Percentiles rank a stretch among this genome's conserved stretches.
phyloP scores from a whole-genome alignment of 1,140 invertebrate genomes.

The Gryon sp. region DNA sequence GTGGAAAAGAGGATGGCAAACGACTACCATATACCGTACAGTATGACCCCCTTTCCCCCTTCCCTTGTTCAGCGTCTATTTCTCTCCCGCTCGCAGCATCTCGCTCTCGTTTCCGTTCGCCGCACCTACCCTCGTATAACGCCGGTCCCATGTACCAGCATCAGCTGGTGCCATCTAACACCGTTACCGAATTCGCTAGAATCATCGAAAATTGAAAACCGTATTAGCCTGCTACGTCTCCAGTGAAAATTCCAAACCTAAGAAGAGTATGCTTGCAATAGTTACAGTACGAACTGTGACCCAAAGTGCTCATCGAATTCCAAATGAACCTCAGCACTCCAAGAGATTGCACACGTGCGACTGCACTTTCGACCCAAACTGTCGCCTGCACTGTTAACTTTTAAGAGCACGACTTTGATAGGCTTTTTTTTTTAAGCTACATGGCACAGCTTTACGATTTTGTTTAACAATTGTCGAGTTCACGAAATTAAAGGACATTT shows the following conservation, averaged over 20 bases:
- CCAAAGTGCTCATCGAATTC: constrained; percentile 60
- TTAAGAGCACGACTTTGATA: constrained; percentile 16
- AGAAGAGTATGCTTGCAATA: constrained; percentile 32
- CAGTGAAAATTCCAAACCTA: constrained; percentile 4
- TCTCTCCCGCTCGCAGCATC: constrained; percentile 14
- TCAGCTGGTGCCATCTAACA: constrained; percentile 68
- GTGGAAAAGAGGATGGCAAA: constrained; percentile 62
- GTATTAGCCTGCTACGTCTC: constrained; percentile 59
- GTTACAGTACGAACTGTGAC: constrained; percentile 55
- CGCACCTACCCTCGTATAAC: constrained; percentile 32
- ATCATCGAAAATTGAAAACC: constrained; percentile 80
- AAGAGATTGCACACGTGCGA: constrained; percentile 43
- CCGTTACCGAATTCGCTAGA: constrained; percentile 76
- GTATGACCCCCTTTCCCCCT: constrained; percentile 30
- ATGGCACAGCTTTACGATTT: background rate
- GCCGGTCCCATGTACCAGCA: constrained; percentile 45
- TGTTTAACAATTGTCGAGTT: background rate
- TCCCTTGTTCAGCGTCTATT: constrained; percentile 7
- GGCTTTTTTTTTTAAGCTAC: too few relatives aligned
- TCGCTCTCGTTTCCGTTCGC: constrained; percentile 28
- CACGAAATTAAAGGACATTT: too few relatives aligned
- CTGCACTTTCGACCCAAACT: constrained; percentile 20
- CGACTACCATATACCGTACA: constrained; percentile 57
- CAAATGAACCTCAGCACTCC: constrained; percentile 43
- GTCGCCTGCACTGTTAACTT: constrained; percentile 11